A percentile compares a stretch with the other conserved stretches of the same genome.
These are phyloP conservation scores for Eudemis profundana DNA, from an alignment of 2,888 invertebrate genomes.

Conservation along the genomic window DNA sequence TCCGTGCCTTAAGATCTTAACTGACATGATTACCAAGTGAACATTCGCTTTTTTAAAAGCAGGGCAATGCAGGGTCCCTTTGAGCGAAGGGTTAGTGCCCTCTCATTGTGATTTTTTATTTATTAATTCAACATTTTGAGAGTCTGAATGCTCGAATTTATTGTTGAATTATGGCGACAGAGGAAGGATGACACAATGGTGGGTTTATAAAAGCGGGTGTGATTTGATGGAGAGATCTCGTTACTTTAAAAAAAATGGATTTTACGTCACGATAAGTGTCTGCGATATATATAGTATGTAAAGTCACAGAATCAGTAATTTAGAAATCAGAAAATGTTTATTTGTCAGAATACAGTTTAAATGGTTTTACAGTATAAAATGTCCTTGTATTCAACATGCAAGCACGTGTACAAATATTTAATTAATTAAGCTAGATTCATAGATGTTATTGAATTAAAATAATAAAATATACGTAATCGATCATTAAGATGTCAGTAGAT, in stretches of 20 bases:
- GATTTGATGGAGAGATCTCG: constrained; percentile 34
- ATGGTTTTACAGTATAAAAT: too few species aligned
- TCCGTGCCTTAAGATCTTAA: neutral
- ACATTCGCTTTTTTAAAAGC: neutral
- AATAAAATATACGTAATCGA: too few species aligned
- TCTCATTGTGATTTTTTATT: constrained; percentile 46
- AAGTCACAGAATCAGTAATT: too few species aligned
- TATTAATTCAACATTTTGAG: constrained; percentile 45
- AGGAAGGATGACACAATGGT: constrained; percentile 32
- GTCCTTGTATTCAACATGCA: too few species aligned
- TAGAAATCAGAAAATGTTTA: too few species aligned
- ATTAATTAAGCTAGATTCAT: too few species aligned
- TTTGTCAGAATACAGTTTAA: too few species aligned
- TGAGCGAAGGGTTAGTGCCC: constrained; percentile 72
- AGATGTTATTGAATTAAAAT: too few species aligned
- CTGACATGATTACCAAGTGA: neutral
- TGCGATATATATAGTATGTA: too few species aligned
- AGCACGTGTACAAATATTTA: too few species aligned
- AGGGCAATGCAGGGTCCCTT: constrained; percentile 54
- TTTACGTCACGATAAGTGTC: neutral
- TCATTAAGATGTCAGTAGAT: too few species aligned
- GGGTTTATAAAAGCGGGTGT: constrained; percentile 22
- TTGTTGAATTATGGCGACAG: constrained; percentile 37
- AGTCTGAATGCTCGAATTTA: constrained; percentile 39
- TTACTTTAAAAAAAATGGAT: constrained; percentile 21